Evolutionary conservation across 2,888 invertebrate genomes (phyloP), one percentile per base, ranked within the genome.

Genomic region (Sinelater perroti): DNA sequence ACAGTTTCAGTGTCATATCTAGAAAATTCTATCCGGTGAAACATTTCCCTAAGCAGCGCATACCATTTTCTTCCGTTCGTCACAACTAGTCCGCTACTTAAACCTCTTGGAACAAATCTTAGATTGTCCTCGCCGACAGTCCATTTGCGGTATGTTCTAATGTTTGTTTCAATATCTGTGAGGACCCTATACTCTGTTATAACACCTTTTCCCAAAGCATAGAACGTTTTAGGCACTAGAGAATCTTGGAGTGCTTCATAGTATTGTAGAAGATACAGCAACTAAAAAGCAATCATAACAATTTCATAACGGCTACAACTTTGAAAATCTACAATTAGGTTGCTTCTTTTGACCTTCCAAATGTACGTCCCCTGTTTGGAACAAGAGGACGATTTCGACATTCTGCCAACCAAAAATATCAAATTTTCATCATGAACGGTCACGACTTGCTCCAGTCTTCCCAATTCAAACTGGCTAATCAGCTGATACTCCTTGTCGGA

Each of bases 361-460:
- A 81, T 57, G 56, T 80, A 80, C 8, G 72, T 77, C 1, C 74
- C 69, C 24, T 61, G 67, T 16, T 69, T 69, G 2, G 66, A 65
- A 63, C 80, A 80, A 0, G 44, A 18, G 21, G 44, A 30, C 14
- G 42, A 10, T 21, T 56, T 53, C 24, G 66, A 63, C 1, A 72
- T 73, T 14, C 73, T 67, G 1, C 76, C 74, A 3, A 80, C 69
- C 8, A 82, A 70, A 59, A 77, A 81, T 33, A 79, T 62, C 1
- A 70, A 60, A 3, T 71, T 61, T 0, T 72, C 64, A 45, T 72
- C 68, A 13, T 62, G 62, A 1, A 82, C 73, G 1, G 77, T 69
- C 2, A 79, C 68, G 67, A 80, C 79, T 67, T 81, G 77, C 18
- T 77, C 73, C 1, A 85, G 70, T 8, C 69, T 67, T 2, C 85